These are phyloP conservation scores for Sialis fuliginosa DNA, from an alignment of 2,888 invertebrate genomes.

Conservation along the genomic window DNA sequence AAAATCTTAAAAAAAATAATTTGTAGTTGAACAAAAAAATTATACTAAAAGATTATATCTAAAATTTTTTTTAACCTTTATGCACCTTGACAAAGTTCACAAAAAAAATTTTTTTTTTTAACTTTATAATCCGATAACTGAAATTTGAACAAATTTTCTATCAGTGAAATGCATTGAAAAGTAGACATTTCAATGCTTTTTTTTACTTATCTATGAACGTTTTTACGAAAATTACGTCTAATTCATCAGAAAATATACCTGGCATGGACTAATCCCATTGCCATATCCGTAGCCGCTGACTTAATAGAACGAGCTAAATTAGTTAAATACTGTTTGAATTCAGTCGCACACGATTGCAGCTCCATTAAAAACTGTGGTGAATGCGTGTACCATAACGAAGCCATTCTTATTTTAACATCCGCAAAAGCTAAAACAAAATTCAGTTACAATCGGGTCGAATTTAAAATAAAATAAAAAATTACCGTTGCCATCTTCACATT, in stretches of 20 bases:
- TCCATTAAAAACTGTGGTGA: slow-evolving; percentile 74
- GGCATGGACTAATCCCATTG: slow-evolving; percentile 69
- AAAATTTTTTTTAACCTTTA: no score
- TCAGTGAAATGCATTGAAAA: no score
- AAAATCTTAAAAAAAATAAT: no score
- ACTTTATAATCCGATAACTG: no score
- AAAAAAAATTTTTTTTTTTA: no score
- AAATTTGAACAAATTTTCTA: no score
- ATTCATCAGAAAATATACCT: slow-evolving; percentile 20
- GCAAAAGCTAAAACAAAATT: slow-evolving; percentile 18
- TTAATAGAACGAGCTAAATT: slow-evolving; percentile 72
- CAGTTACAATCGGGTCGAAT: slow-evolving; percentile 6
- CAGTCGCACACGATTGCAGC: slow-evolving; percentile 71
- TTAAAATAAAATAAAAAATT: background rate
- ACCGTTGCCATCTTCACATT: slow-evolving; percentile 3
- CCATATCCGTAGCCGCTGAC: slow-evolving; percentile 86
- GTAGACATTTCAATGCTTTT: no score
- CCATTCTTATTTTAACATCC: slow-evolving; percentile 43
- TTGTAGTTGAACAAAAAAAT: no score
- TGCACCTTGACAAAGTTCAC: no score
- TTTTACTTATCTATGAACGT: no score
- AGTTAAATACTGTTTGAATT: slow-evolving; percentile 76
- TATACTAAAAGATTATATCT: no score
- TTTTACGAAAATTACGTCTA: no score
- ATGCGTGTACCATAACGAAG: slow-evolving; percentile 87